A percentile compares a stretch with the other conserved stretches of the same genome.
Conservation (phyloP, 2,888 invertebrate species). For the Abrostola triplasia region DNA sequence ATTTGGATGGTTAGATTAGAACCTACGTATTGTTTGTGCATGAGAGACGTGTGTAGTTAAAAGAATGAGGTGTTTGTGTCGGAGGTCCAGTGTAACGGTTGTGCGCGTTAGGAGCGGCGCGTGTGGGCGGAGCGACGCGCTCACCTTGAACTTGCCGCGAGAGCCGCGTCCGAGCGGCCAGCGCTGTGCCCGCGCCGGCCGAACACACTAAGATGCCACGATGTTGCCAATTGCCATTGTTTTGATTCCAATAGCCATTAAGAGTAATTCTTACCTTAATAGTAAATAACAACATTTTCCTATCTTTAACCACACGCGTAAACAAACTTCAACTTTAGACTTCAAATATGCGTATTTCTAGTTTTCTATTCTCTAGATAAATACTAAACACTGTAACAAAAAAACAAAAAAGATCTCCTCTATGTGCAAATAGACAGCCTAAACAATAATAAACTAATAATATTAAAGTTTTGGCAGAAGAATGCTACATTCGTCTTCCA, state of each 20-base stretch:
- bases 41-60: conserved; percentile 67
- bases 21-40: conserved; percentile 69
- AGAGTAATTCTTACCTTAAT: not conserved
- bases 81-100: conserved; percentile 83
- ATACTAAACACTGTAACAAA: no score
- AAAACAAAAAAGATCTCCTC: no score
- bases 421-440: no score
- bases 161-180: conserved; percentile 68
- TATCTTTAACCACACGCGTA: no score
- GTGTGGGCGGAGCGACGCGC: conserved; percentile 86
- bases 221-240: conserved; percentile 49
- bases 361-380: no score
- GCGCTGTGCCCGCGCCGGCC: conserved; percentile 19
- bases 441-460: no score
- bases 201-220: conserved; percentile 56
- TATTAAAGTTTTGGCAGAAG: no score
- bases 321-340: no score
- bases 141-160: conserved; percentile 88
- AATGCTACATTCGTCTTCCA: no score
- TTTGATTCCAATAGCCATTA: conserved; percentile 18
- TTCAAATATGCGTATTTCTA: no score
- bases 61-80: conserved; percentile 74
- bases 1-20: conserved; percentile 64
- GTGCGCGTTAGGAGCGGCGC: conserved; percentile 76
- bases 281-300: no score